phyloP scores from a whole-genome alignment of 2,888 invertebrate species.

The Pyrgus malvae region DNA sequence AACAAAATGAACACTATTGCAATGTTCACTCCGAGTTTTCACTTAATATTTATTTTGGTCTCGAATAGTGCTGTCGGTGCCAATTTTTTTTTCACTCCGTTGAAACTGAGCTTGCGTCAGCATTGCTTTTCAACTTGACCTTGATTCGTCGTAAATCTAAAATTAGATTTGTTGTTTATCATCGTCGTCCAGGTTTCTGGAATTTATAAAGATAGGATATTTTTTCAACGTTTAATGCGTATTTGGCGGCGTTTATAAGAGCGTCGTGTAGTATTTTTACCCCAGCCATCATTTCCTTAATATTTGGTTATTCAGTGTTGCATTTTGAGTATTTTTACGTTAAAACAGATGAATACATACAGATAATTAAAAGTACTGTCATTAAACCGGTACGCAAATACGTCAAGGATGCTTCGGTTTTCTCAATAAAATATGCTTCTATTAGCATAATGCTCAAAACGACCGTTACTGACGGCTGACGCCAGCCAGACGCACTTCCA shows the following conservation, averaged over 20 bases:
- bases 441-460: slow-evolving; percentile 1
- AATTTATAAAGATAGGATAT: background rate
- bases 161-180: background rate
- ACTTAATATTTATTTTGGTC: background rate
- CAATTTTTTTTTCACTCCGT: background rate
- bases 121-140: background rate
- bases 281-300: too few relatives aligned
- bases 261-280: too few relatives aligned
- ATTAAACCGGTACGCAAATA: background rate
- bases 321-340: too few relatives aligned
- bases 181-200: background rate
- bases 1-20: too few relatives aligned
- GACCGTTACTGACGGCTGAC: slow-evolving; percentile 1
- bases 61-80: background rate
- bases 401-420: slow-evolving; percentile 7
- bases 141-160: background rate
- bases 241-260: too few relatives aligned
- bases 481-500: background rate
- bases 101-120: background rate
- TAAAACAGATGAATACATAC: too few relatives aligned
- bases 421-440: background rate
- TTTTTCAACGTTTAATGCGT: too few relatives aligned
- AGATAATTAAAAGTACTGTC: background rate
- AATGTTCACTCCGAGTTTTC: background rate
- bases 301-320: too few relatives aligned